Conservation (phyloP, 1,140 invertebrate genomes). For the Mylabris phalerata region DNA sequence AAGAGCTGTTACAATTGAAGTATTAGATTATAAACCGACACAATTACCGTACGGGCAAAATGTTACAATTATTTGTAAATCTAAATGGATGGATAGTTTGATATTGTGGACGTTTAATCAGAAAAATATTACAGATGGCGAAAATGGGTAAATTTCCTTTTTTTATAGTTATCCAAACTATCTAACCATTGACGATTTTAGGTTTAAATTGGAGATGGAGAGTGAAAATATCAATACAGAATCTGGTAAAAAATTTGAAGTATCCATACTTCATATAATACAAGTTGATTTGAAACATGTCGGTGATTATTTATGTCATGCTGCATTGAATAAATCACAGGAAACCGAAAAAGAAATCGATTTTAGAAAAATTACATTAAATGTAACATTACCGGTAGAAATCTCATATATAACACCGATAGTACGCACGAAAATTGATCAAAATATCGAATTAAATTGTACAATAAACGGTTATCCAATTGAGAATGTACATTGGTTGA, state of each 20-base stretch:
- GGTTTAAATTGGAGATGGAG: slow-evolving; percentile 38
- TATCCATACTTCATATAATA: slow-evolving; percentile 39
- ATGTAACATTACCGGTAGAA: slow-evolving; percentile 45
- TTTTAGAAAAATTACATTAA: slow-evolving; percentile 36
- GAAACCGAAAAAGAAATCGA: no score
- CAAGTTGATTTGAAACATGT: slow-evolving; percentile 43
- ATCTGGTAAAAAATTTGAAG: slow-evolving; percentile 42
- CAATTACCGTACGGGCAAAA: slow-evolving; percentile 41
- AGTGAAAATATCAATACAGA: slow-evolving; percentile 38
- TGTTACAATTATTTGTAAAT: slow-evolving; percentile 43
- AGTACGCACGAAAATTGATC: slow-evolving; percentile 46
- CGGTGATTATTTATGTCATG: slow-evolving; percentile 46
- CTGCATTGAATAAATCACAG: slow-evolving; percentile 29
- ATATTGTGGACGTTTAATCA: slow-evolving; percentile 45
- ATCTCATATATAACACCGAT: slow-evolving; percentile 42
- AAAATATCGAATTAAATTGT: slow-evolving; percentile 48
- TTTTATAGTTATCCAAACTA: neutral
- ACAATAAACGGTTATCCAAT: slow-evolving; percentile 53
- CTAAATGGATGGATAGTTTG: slow-evolving; percentile 37
- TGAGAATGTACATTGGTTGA: slow-evolving; percentile 50
- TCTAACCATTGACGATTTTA: slow-evolving; percentile 20
- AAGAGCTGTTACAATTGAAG: slow-evolving; percentile 7
- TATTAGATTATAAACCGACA: slow-evolving; percentile 22
- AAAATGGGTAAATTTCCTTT: slow-evolving; percentile 30
- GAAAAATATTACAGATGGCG: slow-evolving; percentile 42